A percentile compares a stretch with the other conserved stretches of the same genome.
Conservation (phyloP, 2,888 invertebrate genomes). For the Drosophila nr. medialis region DNA sequence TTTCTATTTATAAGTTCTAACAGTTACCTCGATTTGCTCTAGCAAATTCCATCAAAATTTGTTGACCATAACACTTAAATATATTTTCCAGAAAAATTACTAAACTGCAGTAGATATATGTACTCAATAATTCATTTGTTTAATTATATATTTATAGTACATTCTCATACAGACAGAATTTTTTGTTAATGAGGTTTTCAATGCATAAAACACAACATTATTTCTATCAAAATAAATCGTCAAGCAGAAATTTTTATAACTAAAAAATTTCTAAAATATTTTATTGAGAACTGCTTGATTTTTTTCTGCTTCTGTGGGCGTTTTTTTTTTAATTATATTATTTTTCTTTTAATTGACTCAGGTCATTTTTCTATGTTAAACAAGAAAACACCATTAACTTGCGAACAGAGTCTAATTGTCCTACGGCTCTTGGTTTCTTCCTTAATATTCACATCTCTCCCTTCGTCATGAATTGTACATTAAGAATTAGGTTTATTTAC, state of each 20-base stretch:
- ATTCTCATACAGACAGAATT: neutral
- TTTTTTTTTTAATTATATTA: neutral
- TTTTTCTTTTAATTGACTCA: neutral
- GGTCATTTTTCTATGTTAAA: neutral
- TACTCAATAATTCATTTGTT: neutral
- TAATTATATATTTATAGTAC: neutral
- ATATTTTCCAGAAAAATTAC: neutral
- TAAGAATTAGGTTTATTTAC: slow-evolving; percentile 2
- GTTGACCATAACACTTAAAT: neutral
- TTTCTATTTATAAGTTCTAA: neutral
- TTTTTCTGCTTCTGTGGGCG: neutral
- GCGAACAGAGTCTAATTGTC: neutral
- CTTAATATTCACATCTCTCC: neutral
- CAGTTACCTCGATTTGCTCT: too few species aligned
- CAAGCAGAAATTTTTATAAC: neutral
- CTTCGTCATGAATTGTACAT: neutral
- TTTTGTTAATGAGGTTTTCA: neutral
- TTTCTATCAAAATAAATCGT: neutral
- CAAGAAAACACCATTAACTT: neutral
- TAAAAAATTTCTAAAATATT: neutral
- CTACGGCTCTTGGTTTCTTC: neutral
- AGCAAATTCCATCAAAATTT: neutral
- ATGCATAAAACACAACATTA: neutral
- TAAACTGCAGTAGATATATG: neutral
- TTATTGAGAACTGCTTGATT: neutral